These are phyloP conservation scores for Pseudomyrmex flavicornis DNA, from an alignment of 1,140 invertebrate species.

Conservation along the genomic window DNA sequence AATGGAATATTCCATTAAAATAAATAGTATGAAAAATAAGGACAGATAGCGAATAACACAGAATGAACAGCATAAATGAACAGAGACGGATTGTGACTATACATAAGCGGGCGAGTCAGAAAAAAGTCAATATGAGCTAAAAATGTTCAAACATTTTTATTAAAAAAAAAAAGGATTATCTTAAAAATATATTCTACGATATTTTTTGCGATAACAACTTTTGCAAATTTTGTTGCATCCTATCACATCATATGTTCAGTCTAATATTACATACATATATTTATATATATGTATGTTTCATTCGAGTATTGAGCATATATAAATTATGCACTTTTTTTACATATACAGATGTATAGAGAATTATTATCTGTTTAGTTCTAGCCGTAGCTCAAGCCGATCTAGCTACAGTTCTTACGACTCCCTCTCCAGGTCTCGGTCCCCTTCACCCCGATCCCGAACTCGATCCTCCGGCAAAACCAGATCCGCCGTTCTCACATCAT, in stretches of 20 bases:
- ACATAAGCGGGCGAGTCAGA: too few relatives aligned
- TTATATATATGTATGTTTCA: not conserved
- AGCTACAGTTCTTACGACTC: conserved; percentile 86
- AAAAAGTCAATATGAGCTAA: not conserved
- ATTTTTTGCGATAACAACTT: not conserved
- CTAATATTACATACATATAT: not conserved
- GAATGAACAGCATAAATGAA: too few relatives aligned
- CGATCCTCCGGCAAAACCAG: conserved; percentile 80
- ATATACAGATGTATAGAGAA: conserved; percentile 35
- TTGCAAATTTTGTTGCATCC: too few relatives aligned
- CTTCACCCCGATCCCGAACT: conserved; percentile 82
- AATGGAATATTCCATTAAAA: too few relatives aligned
- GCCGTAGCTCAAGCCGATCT: conserved; percentile 85
- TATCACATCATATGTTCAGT: too few relatives aligned
- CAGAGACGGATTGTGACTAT: too few relatives aligned
- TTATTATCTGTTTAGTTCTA: conserved; percentile 83
- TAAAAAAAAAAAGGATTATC: not conserved
- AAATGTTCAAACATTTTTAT: not conserved
- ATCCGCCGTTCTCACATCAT: conserved; percentile 77
- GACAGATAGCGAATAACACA: too few relatives aligned
- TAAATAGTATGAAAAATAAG: too few relatives aligned
- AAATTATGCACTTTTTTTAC: not conserved
- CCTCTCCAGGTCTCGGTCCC: conserved; percentile 87
- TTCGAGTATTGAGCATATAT: not conserved
- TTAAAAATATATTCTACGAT: not conserved